Evolutionary conservation across 2,888 invertebrate species (phyloP), one percentile per base, ranked within the genome.

Genomic region (Drosophila nr. perissopoda): DNA sequence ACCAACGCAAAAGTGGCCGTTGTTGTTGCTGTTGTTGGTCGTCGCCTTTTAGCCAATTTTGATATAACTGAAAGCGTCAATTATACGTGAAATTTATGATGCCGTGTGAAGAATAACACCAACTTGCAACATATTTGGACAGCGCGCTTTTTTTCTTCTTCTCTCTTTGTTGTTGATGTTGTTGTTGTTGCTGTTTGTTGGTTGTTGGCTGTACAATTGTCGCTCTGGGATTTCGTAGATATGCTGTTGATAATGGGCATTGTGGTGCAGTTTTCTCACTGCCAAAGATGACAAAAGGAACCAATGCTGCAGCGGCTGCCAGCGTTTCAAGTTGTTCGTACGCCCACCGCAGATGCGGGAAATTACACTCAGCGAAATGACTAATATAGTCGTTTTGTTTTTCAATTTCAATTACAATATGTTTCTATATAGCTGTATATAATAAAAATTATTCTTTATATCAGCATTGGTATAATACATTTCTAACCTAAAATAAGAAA

Each of bases 81-180:
- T 91, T 91, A 92, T 91, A 91, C 90, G 91, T 90, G 92, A 92
- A 91, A 91, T 91, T 92, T 91, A 91, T 91, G 92, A 91, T 92
- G 91, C 91, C 90, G 89, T 91, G 91, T 91, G 92, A 91, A 84
- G 91, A 91, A 91, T 91, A 90, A 90, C 87, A 88, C 90, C 87
- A 88, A 88, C 90, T 88, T 87, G 87, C 90, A 90, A 88, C 88
- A 89, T 90, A 87, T 88, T 90, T 88, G 90, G 87, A 90, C 90
- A 88, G 74, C 76, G 48, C 6, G 57, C 21, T 57, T 57, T 57
- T 16, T 38, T 29, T 29, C 13, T 38, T n/a, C 21, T 40, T 13
- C 8, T 38, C 27, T 18, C 25, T 54, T 21, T 57, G 38, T 36
- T 38, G 29, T 29, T 72, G 49, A 48, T 65, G 52, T 52, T 56